Conservation (phyloP, 2,113 vertebrate genomes). For the Calcarius ornatus region DNA sequence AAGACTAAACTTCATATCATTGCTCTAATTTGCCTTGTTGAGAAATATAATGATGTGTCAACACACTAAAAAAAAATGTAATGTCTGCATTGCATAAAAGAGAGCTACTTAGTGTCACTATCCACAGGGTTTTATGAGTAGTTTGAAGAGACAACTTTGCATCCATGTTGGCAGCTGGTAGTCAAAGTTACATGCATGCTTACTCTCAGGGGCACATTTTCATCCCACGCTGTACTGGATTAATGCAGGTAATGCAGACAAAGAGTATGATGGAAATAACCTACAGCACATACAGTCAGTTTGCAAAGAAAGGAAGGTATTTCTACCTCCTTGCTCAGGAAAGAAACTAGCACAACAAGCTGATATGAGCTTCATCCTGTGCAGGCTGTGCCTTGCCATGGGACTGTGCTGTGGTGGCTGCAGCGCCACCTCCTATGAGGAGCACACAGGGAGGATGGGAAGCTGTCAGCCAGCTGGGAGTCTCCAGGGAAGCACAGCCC, state of each 20-base stretch:
- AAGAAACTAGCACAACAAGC: neutral
- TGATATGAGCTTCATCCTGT: neutral
- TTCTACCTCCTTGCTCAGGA: neutral
- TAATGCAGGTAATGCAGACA: slow-evolving; percentile 41
- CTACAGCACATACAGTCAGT: neutral
- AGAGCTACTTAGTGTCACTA: slow-evolving; percentile 36
- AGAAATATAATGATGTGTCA: slow-evolving; percentile 31
- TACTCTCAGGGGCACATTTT: slow-evolving; percentile 19
- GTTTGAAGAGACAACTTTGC: slow-evolving; percentile 15
- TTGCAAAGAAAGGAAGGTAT: neutral
- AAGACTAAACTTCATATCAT: slow-evolving; percentile 17
- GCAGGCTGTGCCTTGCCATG: neutral
- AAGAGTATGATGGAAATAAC: slow-evolving; percentile 5
- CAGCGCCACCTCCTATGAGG: neutral
- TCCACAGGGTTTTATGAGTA: neutral
- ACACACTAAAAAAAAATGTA: neutral
- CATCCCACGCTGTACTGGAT: slow-evolving; percentile 30
- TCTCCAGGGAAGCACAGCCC: accelerated
- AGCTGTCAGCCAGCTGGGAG: neutral
- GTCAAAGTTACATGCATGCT: slow-evolving; percentile 34
- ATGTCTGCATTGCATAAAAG: neutral
- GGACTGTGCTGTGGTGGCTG: neutral
- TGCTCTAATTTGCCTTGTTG: slow-evolving; percentile 52
- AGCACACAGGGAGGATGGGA: neutral
- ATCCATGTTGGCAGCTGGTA: slow-evolving; percentile 10